Conservation (phyloP, 2,888 invertebrate species). For the Acronicta psi region DNA sequence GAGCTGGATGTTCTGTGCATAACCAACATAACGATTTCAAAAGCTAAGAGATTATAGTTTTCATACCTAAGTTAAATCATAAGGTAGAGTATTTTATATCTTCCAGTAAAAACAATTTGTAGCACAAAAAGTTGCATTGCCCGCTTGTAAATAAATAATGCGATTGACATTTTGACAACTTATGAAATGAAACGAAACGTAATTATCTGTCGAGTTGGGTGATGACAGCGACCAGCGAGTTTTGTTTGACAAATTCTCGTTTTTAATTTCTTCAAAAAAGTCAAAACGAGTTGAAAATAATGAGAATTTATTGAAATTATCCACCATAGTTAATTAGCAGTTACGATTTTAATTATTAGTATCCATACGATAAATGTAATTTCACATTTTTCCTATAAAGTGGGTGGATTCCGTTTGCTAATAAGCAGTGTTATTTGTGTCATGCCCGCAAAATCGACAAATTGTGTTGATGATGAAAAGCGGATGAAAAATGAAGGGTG, state of each 20-base stretch:
- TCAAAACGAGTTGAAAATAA: constrained; percentile 61
- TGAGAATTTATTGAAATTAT: constrained; percentile 45
- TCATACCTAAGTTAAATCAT: too few relatives aligned
- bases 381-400: constrained; percentile 65
- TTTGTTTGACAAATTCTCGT: constrained; percentile 78
- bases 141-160: not conserved
- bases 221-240: constrained; percentile 73
- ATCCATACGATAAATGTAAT: constrained; percentile 32
- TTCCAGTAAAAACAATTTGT: not conserved
- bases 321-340: constrained; percentile 29
- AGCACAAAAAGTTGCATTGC: too few relatives aligned
- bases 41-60: too few relatives aligned
- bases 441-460: constrained; percentile 78
- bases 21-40: too few relatives aligned
- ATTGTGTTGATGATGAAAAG: constrained; percentile 79
- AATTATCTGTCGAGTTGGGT: constrained; percentile 74
- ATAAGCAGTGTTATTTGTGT: constrained; percentile 77
- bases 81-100: too few relatives aligned
- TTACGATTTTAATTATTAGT: constrained; percentile 16
- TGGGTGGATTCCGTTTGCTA: constrained; percentile 79
- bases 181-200: constrained; percentile 58
- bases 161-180: constrained; percentile 1
- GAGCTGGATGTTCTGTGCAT: too few relatives aligned
- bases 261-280: constrained; percentile 65
- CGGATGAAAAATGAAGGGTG: constrained; percentile 89